Conservation (phyloP, 2,797 vertebrate genomes). For the Falco peregrinus region DNA sequence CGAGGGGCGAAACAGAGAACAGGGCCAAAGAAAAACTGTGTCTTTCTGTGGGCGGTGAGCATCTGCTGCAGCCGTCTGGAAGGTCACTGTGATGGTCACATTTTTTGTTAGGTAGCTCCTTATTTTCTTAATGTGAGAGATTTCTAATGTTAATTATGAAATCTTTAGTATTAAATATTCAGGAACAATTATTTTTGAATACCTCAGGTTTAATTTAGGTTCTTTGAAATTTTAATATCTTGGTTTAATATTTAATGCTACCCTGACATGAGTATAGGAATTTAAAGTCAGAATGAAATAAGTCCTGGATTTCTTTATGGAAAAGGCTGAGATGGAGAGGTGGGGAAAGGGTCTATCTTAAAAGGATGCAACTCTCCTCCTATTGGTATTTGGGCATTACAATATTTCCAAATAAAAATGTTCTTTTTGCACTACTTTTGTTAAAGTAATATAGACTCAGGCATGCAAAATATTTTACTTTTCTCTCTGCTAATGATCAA, state of each 20-base stretch:
- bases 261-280: background rate
- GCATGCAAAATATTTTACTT: background rate
- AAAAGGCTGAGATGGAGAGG: background rate
- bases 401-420: background rate
- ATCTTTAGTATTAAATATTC: conserved; percentile 58
- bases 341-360: background rate
- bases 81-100: background rate
- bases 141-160: conserved; percentile 51
- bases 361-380: background rate
- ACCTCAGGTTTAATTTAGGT: conserved; percentile 59
- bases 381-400: background rate
- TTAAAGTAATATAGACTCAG: background rate
- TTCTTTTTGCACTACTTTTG: background rate
- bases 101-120: background rate
- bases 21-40: background rate
- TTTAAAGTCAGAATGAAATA: background rate
- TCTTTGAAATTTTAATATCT: conserved; percentile 68
- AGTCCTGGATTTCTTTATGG: background rate
- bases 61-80: background rate
- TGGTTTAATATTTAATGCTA: conserved; percentile 67
- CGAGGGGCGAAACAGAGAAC: background rate
- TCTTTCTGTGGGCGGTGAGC: background rate
- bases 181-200: conserved; percentile 56
- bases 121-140: background rate
- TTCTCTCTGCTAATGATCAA: background rate